Evolutionary conservation across 2,888 invertebrate genomes (phyloP), one percentile per base, ranked within the genome.

Genomic region (Heliconius cydno): DNA sequence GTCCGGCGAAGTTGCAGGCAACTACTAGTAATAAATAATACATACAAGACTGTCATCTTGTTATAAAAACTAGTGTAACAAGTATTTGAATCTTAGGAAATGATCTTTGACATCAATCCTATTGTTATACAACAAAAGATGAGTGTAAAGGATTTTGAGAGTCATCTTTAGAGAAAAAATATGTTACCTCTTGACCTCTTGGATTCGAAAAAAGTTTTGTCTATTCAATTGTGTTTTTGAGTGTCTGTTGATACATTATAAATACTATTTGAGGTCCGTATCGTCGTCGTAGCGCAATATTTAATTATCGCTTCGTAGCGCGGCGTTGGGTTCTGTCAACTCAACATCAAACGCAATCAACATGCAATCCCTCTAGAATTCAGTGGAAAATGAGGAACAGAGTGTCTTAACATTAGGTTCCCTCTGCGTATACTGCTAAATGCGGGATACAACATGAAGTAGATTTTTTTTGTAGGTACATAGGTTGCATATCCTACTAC

Each of bases 31-130:
- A 22, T 41, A 68, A 34, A n/a, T n/a, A 68, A 41, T n/a, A 25
- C 25, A n/a, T 25, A 63, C 13, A 28, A 28, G 3, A 63, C 60
- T 68, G n/a, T 68, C 70, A 41, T 70, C 15, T 72, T 5, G 12
- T n/a, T 57, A 34, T 57, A 57, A 57, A 57, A 72, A 72, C 22
- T 38, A 70, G 25, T 19, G 52, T 19, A 72, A 57, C 28, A 34
- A 57, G 22, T 57, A 57, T 57, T 72, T 57, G 57, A 57, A 72
- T 30, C 30, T 34, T 34, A 57, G 34, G 57, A 57, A 34, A 34
- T 57, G 72, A 72, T 57, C 57, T 72, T 73, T 57, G 30, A 73
- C 57, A 57, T 52, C 72, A n/a, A 73, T 57, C 12, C 57, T 22
- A 57, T 73, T 73, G 72, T 73, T 30, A 22, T 57, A n/a, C 5